Evolutionary conservation across 2,113 vertebrate genomes (phyloP), one percentile per base, ranked within the genome.

Genomic region (Archilochus colubris): DNA sequence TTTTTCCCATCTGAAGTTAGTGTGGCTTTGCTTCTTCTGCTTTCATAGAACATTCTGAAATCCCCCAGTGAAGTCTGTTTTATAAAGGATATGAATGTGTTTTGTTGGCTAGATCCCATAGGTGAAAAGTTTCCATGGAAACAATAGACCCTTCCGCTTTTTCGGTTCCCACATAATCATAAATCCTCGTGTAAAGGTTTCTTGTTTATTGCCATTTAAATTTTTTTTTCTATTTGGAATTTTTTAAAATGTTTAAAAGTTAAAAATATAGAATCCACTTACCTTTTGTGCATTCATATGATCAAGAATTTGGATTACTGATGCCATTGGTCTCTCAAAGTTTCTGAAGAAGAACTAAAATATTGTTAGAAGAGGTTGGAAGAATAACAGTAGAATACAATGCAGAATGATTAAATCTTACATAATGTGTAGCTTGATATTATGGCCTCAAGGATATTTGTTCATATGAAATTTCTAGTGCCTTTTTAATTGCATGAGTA

Each of bases 71-170:
- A 92, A 62, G 78, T 84, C 77, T 51, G 58, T 78, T 74, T 91
- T 67, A 38, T 40, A 67, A 87, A 30, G n/a, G n/a, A 54, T 77
- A 38, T 31, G 27, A 17, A 69, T 88, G 50, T 3, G 4, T 72
- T 88, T 9, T 70, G 24, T 46, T 91, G 40, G 62, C 43, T 64
- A 28, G 50, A 77, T 86, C n/a, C 40, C 66, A 23, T 38, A 93
- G 68, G 59, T 94, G 50, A 91, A 92, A 95, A 38, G 67, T 77
- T 88, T 86, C 95, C 63, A 44, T 83, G 63, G 89, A 86, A 92
- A 94, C 74, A 66, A 48, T 66, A 74, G 75, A 30, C 14, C 30
- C 43, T 90, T 85, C 21, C 1, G 2, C n/a, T 83, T 66, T 73
- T 64, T n/a, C 9, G 22, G 13, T 75, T 89, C 24, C 18, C 16